Base-by-base conservation (phyloP, 2,797 vertebrate species). In the Selene dorsalis region DNA sequence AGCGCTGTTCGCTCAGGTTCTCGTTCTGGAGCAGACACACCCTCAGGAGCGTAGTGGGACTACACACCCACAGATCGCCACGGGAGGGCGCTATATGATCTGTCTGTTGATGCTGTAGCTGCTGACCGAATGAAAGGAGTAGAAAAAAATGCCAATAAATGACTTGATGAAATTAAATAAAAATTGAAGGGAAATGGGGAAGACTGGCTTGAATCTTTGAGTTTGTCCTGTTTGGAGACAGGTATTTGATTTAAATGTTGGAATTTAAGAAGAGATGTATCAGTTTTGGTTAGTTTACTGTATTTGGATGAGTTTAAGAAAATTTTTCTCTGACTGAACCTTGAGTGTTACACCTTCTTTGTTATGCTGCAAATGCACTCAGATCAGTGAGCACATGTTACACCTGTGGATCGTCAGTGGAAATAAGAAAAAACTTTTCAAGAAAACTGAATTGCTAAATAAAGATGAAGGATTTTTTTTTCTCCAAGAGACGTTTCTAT, bases 1-100 rank as follows among this genome's bases (percentile, higher is more conserved):
- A 72, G 76, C 24, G 83, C 80, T 87, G 83, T 88, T 89, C 70
- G 84, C 86, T 91, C 87, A 88, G 87, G 82, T 89, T 87, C 82
- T 87, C 87, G 83, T 85, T 82, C 41, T 80, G 86, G 73, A 84
- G 73, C 79, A 79, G 78, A 79, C 77, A 73, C 79, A 77, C 70
- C 79, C 79, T 69, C 71, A 62, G 65, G 73, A 39, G 55, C 45
- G 10, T 26, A 59, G 30, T 43, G 68, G 56, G 64, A 62, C 55
- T 28, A 39, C 73, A 79, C 71, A 47, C 30, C 32, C 28, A n/a
- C 41, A 32, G 64, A 7, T 71, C 68, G 61, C 90, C 92, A 92
- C 93, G 66, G 66, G 92, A 50, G 82, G 90, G 89, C 59, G 74
- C 83, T 87, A 55, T 83, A 48, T 59, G 80, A 85, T 70, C 63